phyloP scores from a whole-genome alignment of 2,797 vertebrate species.

The Pseudotriccus pelzelni region DNA sequence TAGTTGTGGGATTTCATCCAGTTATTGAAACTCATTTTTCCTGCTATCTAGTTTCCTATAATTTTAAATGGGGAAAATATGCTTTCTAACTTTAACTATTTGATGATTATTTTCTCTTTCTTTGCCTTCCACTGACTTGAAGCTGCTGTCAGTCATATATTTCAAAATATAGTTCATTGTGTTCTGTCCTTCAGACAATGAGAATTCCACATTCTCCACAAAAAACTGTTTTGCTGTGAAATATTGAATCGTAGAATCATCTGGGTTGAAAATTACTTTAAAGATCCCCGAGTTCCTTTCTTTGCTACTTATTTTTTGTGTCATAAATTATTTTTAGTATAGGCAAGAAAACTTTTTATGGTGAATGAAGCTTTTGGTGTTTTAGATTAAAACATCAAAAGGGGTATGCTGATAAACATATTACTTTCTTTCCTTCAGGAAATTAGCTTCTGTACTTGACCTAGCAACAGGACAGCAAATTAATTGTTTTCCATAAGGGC shows the following conservation, averaged over 20 bases:
- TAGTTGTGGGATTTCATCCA: background rate
- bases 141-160: background rate
- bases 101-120: background rate
- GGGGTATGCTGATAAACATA: conserved; percentile 52
- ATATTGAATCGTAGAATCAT: background rate
- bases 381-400: conserved; percentile 60
- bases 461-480: conserved; percentile 71
- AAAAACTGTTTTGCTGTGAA: background rate
- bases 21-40: background rate
- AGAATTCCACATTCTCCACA: background rate
- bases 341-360: conserved; percentile 26
- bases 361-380: background rate
- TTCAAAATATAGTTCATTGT: background rate
- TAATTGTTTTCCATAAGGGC: conserved; percentile 75
- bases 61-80: accelerated
- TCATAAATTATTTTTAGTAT: background rate
- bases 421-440: conserved; percentile 55
- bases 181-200: background rate
- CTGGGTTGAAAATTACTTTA: background rate
- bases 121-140: background rate
- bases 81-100: background rate
- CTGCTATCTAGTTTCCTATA: background rate
- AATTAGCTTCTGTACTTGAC: conserved; percentile 77
- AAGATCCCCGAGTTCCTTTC: background rate
- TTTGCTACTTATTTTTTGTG: background rate